A percentile compares a stretch with the other conserved stretches of the same genome.
Evolutionary conservation across 2,888 invertebrate genomes (phyloP).

Genomic region (Cotesia congregata): DNA sequence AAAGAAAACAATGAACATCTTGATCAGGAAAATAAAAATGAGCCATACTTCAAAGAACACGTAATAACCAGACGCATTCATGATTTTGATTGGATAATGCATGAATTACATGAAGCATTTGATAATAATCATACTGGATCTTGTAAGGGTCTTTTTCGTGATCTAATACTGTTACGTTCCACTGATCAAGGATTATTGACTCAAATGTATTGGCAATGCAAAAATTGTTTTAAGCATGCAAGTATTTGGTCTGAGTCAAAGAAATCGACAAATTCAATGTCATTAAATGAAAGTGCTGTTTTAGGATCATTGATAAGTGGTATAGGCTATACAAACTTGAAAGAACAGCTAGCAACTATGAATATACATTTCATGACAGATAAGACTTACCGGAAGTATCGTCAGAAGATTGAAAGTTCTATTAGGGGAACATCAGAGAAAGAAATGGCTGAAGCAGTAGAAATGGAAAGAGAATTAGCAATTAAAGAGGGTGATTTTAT

Average conservation of each 20-base stretch:
- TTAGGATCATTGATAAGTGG: background rate
- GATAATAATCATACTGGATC: background rate
- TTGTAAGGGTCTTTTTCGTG: background rate
- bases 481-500: background rate
- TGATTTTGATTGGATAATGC: background rate
- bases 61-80: background rate
- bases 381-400: background rate
- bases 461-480: background rate
- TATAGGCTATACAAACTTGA: background rate
- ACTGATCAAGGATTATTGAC: background rate
- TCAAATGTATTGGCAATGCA: background rate
- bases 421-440: background rate
- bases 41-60: background rate
- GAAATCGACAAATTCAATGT: background rate
- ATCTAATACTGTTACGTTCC: background rate
- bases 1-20: too few species aligned
- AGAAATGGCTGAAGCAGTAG: background rate
- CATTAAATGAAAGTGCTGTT: background rate
- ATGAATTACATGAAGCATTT: background rate
- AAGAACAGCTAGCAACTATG: background rate
- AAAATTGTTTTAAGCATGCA: background rate
- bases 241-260: background rate
- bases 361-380: background rate
- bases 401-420: background rate
- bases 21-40: too few species aligned